Percentiles rank a stretch among this genome's conserved stretches.
phyloP scores from a whole-genome alignment of 2,797 vertebrate genomes.

The Acipenser oxyrinchus region DNA sequence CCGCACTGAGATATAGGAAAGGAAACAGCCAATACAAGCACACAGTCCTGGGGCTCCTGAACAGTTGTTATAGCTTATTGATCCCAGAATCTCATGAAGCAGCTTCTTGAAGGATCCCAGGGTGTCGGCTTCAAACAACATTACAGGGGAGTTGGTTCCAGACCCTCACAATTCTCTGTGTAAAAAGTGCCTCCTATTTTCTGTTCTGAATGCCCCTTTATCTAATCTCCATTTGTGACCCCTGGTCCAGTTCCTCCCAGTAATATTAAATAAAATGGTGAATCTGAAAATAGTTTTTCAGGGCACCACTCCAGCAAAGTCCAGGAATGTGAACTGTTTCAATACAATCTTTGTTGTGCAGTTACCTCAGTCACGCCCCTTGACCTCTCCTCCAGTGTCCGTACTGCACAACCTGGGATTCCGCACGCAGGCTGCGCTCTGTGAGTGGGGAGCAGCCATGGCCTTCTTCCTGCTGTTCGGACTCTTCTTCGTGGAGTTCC shows the following conservation, averaged over 20 bases:
- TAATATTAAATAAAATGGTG: neutral
- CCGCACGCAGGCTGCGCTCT: conserved; percentile 40
- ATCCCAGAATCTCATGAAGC: too few relatives aligned
- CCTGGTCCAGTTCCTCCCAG: neutral
- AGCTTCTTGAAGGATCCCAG: too few relatives aligned
- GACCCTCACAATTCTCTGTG: too few relatives aligned
- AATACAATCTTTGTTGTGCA: neutral
- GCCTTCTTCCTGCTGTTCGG: conserved; percentile 58
- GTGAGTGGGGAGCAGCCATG: conserved; percentile 65
- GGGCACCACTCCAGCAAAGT: neutral
- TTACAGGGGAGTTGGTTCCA: too few relatives aligned
- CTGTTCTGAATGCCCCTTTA: too few relatives aligned
- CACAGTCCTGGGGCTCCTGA: too few relatives aligned
- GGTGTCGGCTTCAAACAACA: too few relatives aligned
- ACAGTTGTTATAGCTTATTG: too few relatives aligned
- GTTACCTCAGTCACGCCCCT: neutral
- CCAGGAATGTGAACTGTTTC: neutral
- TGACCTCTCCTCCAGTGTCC: conserved; percentile 35
- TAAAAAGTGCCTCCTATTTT: too few relatives aligned
- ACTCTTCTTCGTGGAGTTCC: conserved; percentile 61
- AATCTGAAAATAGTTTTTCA: neutral
- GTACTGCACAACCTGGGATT: conserved; percentile 23
- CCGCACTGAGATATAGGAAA: too few relatives aligned
- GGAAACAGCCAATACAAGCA: too few relatives aligned
- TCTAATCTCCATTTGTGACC: too few relatives aligned